Conservation (phyloP, 1,140 invertebrate genomes). For the Eciton burchellii region DNA sequence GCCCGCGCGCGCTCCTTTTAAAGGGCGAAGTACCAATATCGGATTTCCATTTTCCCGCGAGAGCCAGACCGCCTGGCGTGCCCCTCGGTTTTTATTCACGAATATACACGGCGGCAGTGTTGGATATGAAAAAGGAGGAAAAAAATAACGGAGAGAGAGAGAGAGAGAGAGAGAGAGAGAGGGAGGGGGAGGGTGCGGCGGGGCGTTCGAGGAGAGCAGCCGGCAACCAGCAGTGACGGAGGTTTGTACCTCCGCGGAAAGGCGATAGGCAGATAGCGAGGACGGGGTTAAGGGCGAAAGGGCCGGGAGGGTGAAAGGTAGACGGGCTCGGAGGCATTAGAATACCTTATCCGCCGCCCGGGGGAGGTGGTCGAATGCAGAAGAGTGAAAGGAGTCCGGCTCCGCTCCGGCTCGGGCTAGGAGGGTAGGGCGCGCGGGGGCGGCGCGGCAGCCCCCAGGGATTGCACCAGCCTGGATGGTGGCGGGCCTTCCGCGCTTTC, state of each 20-base stretch:
- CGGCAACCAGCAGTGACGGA: constrained; percentile 37
- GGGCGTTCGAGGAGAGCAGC: constrained; percentile 44
- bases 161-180: constrained; percentile 33
- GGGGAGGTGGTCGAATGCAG: constrained; percentile 69
- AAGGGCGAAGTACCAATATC: constrained; percentile 77
- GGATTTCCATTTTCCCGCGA: constrained; percentile 79
- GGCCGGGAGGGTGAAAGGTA: constrained; percentile 55
- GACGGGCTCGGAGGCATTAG: constrained; percentile 74
- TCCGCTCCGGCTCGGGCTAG: constrained; percentile 33
- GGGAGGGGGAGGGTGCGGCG: constrained; percentile 1
- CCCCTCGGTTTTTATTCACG: constrained; percentile 72
- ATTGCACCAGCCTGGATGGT: constrained; percentile 69
- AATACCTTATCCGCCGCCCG: constrained; percentile 76
- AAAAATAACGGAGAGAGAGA: constrained; percentile 26
- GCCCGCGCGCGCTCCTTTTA: constrained; percentile 60
- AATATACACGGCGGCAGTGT: constrained; percentile 14
- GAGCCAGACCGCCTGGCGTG: constrained; percentile 61
- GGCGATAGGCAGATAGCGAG: constrained; percentile 19
- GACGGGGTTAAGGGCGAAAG: constrained; percentile 52
- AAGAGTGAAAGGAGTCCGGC: constrained; percentile 76
- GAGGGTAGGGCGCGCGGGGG: constrained; percentile 57
- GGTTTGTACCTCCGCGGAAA: constrained; percentile 32
- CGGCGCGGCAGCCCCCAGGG: constrained; percentile 72
- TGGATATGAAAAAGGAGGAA: constrained; percentile 40
- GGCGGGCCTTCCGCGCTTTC: constrained; percentile 66